Conservation (phyloP, 2,888 invertebrate genomes). For the Pammene fasciana region DNA sequence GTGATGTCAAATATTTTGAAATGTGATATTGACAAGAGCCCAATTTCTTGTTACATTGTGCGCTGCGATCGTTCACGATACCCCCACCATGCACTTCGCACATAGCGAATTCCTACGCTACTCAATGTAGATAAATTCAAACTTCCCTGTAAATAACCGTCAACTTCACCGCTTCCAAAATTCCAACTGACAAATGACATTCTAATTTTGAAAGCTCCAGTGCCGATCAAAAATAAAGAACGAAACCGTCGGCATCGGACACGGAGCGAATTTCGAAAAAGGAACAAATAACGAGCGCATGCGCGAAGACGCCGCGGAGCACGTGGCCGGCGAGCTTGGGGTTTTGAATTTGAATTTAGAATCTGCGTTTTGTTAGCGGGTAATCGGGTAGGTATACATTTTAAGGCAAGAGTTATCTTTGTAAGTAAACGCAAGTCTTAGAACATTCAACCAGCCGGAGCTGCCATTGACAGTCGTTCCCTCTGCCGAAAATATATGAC, state of each 20-base stretch:
- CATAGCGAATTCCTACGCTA: too few relatives aligned
- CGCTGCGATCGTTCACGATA: too few relatives aligned
- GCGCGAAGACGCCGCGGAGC: constrained; percentile 45
- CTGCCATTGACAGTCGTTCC: too few relatives aligned
- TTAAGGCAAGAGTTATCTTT: not conserved
- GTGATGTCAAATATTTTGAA: too few relatives aligned
- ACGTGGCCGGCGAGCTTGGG: constrained; percentile 43
- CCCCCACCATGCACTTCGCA: too few relatives aligned
- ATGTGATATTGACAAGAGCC: too few relatives aligned
- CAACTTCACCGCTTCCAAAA: not conserved
- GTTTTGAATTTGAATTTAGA: constrained; percentile 8
- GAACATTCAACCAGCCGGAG: too few relatives aligned
- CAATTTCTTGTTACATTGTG: too few relatives aligned
- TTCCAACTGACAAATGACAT: constrained; percentile 4
- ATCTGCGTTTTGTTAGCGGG: constrained; percentile 1
- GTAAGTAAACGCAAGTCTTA: too few relatives aligned
- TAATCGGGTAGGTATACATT: too few relatives aligned
- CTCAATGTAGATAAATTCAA: not conserved
- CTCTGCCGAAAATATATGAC: too few relatives aligned
- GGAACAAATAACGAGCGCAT: constrained; percentile 44
- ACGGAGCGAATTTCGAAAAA: constrained; percentile 42
- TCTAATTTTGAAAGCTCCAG: constrained; percentile 20
- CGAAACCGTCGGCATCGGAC: constrained; percentile 30
- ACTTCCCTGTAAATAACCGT: not conserved
- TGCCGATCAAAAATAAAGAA: constrained; percentile 25